Conservation (phyloP, 2,797 vertebrate genomes). For the Chromobotia macracanthus region DNA sequence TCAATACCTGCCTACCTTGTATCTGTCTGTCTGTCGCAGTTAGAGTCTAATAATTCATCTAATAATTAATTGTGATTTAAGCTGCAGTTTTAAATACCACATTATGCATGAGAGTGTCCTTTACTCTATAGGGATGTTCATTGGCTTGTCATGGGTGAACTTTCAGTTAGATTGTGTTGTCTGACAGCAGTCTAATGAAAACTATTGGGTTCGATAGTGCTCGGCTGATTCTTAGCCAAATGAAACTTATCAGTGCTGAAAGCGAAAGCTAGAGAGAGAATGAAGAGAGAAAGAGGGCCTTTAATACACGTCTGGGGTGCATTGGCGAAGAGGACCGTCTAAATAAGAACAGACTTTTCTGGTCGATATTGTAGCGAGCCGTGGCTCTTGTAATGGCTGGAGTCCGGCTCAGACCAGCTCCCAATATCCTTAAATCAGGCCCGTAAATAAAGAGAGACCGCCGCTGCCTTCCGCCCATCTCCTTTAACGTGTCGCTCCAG, state of each 20-base stretch:
- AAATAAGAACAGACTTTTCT: constrained; percentile 59
- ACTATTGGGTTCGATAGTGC: constrained; percentile 17
- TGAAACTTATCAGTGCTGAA: background rate
- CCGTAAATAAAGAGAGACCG: constrained; percentile 59
- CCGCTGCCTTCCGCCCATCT: constrained; percentile 34
- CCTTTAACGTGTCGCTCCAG: constrained; percentile 23
- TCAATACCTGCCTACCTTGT: background rate
- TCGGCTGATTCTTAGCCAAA: constrained; percentile 9
- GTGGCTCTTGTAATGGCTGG: constrained; percentile 51
- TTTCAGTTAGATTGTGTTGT: background rate
- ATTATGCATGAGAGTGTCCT: background rate
- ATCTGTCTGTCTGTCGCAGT: background rate
- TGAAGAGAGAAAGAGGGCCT: constrained; percentile 17
- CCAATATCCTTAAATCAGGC: constrained; percentile 50
- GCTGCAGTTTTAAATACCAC: background rate
- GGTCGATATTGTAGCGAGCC: constrained; percentile 63
- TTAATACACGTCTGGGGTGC: constrained; percentile 29
- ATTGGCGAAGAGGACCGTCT: constrained; percentile 51
- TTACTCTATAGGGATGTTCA: constrained; percentile 1
- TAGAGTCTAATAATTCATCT: background rate
- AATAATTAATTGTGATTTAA: background rate
- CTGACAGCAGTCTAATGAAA: constrained; percentile 48
- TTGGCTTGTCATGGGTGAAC: constrained; percentile 27
- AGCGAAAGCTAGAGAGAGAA: background rate
- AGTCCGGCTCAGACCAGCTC: constrained; percentile 47